Conservation (phyloP, 2,888 invertebrate genomes). For the Stegana nigrithorax region DNA sequence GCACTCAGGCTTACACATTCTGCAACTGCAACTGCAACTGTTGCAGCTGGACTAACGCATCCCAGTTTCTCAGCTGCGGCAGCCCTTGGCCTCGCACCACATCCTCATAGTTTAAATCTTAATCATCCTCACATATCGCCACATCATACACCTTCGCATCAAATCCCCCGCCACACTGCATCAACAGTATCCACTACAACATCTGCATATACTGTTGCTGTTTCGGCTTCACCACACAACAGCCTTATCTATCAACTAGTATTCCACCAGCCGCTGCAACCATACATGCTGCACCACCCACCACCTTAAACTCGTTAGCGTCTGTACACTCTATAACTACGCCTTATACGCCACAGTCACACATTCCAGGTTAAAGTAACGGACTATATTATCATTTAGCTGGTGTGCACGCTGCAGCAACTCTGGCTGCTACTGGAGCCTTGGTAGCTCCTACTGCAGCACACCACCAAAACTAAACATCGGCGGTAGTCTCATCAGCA, state of each 20-base stretch:
- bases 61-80: conserved; percentile 64
- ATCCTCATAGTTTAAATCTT: conserved; percentile 62
- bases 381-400: conserved; percentile 62
- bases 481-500: neutral
- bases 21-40: conserved; percentile 33
- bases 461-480: conserved; percentile 46
- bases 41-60: conserved; percentile 57
- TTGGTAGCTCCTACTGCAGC: conserved; percentile 57
- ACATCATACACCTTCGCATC: conserved; percentile 61
- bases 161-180: conserved; percentile 58
- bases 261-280: conserved; percentile 37
- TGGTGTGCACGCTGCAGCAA: conserved; percentile 58
- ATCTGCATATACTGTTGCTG: conserved; percentile 32
- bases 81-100: conserved; percentile 62
- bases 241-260: conserved; percentile 52
- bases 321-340: conserved; percentile 15
- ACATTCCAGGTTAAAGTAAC: conserved; percentile 63
- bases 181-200: conserved; percentile 25
- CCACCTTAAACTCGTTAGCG: too few relatives aligned
- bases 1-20: conserved; percentile 61
- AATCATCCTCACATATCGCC: conserved; percentile 66
- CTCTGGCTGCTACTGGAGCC: conserved; percentile 37
- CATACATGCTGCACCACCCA: conserved; percentile 12
- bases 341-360: conserved; percentile 23
- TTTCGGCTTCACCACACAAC: conserved; percentile 56